Base-by-base conservation (phyloP, 2,113 vertebrate species). In the Podarcis muralis region DNA sequence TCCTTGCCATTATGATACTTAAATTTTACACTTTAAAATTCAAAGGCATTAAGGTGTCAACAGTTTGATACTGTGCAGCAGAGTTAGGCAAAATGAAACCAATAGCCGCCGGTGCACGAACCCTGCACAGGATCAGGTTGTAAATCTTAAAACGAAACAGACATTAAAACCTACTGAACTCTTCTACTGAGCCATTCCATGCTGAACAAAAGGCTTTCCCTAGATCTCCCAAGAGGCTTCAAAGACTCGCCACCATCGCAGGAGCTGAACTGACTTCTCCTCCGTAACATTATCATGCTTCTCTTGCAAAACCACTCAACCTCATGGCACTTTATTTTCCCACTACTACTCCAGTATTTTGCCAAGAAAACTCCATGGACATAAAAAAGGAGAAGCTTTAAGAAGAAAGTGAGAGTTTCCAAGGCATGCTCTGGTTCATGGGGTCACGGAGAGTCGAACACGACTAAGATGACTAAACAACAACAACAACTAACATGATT, bases 71-170 rank as follows among this genome's bases (percentile, higher is more conserved):
- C 78, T 72, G 16, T 37, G 15, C 40, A 2, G 15, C 40, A 2
- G 4, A 71, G 27, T 32, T 11, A 43, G 85, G 22, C 77, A 53
- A 7, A 13, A 9, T 25, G 40, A 72, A 57, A 81, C 53, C 86
- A 81, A 81, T 59, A 53, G 48, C 20, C 62, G 22, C 48, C 22
- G 27, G 74, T 32, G 74, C 59, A 75, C 85, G 23, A 71, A 27
- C 43, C n/a, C 48, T 13, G 25, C 30, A 72, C 22, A 59, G 27
- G 53, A 16, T 2, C 35, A 11, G 77, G 77, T n/a, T 80, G n/a
- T 81, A 71, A 87, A 90, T 87, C 91, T 92, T 75, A 85, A 93
- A 95, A 94, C 83, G 48, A 85, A 92, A 87, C 80, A 94, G 75
- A 85, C 76, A 89, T 81, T 84, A 90, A 94, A 94, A 90, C 79